Evolutionary conservation across 2,113 vertebrate species (phyloP).

Genomic region (Nothocercus julius): DNA sequence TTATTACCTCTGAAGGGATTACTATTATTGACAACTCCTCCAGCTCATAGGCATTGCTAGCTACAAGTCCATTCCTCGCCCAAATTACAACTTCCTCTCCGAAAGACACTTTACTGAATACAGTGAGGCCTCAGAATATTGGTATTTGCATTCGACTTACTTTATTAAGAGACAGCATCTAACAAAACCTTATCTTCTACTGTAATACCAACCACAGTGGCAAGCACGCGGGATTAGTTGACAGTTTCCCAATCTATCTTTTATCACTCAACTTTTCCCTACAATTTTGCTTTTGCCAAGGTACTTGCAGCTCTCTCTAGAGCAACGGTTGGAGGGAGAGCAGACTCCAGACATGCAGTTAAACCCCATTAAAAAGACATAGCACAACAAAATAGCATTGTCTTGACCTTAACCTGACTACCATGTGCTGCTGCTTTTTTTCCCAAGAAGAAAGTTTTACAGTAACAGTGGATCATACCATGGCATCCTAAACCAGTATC

Average conservation of each 20-base stretch:
- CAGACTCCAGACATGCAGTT: background rate
- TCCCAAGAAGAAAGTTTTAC: background rate
- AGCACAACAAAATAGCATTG: background rate
- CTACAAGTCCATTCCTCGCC: background rate
- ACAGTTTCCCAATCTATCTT: background rate
- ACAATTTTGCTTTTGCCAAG: background rate
- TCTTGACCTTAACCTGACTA: background rate
- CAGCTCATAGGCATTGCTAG: background rate
- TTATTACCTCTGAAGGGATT: background rate
- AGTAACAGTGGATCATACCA: background rate
- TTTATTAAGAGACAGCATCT: background rate
- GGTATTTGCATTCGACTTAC: background rate
- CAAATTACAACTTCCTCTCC: background rate
- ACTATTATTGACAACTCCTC: background rate
- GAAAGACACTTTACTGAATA: background rate
- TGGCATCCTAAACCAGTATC: background rate
- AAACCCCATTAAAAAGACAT: background rate
- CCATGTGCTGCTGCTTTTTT: background rate
- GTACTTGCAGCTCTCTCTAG: background rate
- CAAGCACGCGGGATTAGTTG: background rate
- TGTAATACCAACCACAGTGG: background rate
- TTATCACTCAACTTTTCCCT: background rate
- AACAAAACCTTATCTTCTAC: background rate
- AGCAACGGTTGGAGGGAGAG: background rate
- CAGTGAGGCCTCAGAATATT: fast-evolving